Conservation (phyloP, 2,888 invertebrate species). For the Resseliella maxima region DNA sequence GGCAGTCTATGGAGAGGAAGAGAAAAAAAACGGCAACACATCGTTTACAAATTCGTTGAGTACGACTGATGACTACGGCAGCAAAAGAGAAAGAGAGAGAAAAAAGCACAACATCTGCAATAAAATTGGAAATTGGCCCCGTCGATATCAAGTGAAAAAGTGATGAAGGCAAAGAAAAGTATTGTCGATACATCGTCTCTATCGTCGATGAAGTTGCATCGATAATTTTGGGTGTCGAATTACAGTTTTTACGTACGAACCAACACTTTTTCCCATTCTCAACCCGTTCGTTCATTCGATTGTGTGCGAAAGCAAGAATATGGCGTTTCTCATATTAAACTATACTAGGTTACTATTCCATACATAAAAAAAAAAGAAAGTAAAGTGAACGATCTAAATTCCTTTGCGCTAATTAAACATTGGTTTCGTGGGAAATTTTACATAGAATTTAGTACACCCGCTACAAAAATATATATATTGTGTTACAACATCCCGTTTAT, state of each 20-base stretch:
- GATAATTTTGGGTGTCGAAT: constrained; percentile 48
- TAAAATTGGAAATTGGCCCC: constrained; percentile 46
- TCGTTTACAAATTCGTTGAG: constrained; percentile 1
- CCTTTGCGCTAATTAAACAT: constrained; percentile 45
- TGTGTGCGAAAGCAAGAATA: background rate
- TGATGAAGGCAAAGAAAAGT: background rate
- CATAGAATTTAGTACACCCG: background rate
- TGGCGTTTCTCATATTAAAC: background rate
- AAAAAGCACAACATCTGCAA: constrained; percentile 12
- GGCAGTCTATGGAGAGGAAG: background rate
- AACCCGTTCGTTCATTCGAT: background rate
- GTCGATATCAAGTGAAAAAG: background rate
- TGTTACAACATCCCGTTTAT: background rate
- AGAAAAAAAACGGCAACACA: background rate
- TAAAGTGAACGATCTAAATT: constrained; percentile 7
- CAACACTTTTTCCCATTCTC: background rate
- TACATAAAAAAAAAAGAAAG: background rate
- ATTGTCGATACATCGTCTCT: background rate
- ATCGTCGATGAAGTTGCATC: constrained; percentile 19
- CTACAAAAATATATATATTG: background rate
- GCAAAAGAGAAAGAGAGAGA: background rate
- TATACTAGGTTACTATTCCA: constrained; percentile 1
- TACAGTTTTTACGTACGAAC: constrained; percentile 13
- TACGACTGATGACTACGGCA: background rate
- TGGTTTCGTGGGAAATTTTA: background rate